Evolutionary conservation across 2,113 vertebrate genomes (phyloP), one percentile per base, ranked within the genome.

Genomic region (Manacus vitellinus): DNA sequence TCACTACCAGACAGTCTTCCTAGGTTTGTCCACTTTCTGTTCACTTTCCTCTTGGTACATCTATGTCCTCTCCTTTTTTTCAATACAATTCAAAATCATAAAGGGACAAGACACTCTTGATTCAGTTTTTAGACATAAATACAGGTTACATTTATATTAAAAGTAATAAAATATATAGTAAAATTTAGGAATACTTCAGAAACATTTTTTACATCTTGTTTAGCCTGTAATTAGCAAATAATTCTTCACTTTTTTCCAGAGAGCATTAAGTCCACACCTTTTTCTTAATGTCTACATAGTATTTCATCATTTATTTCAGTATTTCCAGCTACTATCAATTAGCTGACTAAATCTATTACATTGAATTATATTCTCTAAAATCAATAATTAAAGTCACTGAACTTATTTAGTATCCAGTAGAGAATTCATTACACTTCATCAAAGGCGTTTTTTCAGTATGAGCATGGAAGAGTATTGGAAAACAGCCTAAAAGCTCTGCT

Each of bases 351-450:
- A 13, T 78, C 67, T 51, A 79, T 68, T 68, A 54, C 28, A 70
- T 83, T 92, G 79, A 96, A 67, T 84, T 66, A 91, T 77, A 70
- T 62, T 31, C 11, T 73, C 41, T 61, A 90, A 90, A 93, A 90
- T 91, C 59, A 83, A 79, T 58, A 76, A 90, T 77, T 88, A 76
- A 92, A 66, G 28, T 83, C 79, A 77, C 12, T 59, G 78, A 74
- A 80, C 9, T 63, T 85, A 82, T 88, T 95, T 90, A 92, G 86
- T 91, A 74, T 55, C 55, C 47, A 87, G 21, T 67, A 77, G 4
- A 88, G 20, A 65, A 95, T 89, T 61, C 33, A 63, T 82, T 92
- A 77, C 23, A 71, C n/a, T 87, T 87, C 46, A 94, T 91, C 63
- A 86, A 80, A 80, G 18, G 9, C 1, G 4, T 47, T 88, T 63